phyloP scores from a whole-genome alignment of 2,113 vertebrate genomes.

The Mystacornis crossleyi region DNA sequence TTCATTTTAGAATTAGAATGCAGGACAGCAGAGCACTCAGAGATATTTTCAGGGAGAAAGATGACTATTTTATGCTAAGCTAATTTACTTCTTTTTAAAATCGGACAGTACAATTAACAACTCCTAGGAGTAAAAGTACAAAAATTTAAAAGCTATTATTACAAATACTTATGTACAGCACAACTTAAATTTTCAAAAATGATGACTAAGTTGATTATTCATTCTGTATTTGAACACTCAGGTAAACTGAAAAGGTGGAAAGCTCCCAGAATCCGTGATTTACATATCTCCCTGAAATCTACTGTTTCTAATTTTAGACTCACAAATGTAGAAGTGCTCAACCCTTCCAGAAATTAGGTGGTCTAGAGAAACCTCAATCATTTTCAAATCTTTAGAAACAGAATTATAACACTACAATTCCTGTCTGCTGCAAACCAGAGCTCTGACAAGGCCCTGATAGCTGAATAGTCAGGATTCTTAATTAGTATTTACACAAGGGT shows the following conservation, averaged over 20 bases:
- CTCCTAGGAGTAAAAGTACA: neutral
- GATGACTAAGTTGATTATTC: neutral
- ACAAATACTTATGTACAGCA: neutral
- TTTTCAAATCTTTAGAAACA: neutral
- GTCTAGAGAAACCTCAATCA: rapidly evolving
- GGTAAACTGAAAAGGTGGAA: neutral
- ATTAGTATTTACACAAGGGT: neutral
- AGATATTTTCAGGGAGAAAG: neutral
- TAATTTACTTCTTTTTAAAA: neutral
- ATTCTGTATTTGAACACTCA: neutral
- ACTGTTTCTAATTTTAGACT: neutral
- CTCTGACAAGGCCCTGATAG: neutral
- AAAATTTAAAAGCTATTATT: neutral
- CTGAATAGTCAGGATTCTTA: neutral
- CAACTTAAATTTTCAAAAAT: neutral
- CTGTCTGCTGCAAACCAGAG: neutral
- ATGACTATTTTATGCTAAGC: neutral
- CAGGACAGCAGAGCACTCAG: neutral
- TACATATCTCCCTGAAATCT: neutral
- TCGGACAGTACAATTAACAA: neutral
- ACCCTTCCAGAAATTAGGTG: neutral
- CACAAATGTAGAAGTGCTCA: neutral
- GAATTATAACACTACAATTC: neutral
- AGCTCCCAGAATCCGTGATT: neutral
- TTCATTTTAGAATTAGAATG: neutral